Evolutionary conservation across 1,140 invertebrate genomes (phyloP).

Genomic region (Campodea augens): DNA sequence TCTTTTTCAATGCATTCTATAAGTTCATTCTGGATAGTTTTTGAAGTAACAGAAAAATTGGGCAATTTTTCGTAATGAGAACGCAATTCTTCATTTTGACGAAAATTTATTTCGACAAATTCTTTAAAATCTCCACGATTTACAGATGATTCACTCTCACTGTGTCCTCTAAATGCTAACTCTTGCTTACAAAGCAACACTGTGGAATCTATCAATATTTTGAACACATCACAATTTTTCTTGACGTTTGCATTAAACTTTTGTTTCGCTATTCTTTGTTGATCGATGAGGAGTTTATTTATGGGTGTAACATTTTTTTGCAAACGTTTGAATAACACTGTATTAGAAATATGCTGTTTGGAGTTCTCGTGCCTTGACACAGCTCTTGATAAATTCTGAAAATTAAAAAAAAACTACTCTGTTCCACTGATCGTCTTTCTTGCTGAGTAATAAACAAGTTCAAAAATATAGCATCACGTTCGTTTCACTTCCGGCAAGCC

Average conservation of each 20-base stretch:
- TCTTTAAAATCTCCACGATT: slow-evolving; percentile 8
- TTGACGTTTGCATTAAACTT: slow-evolving; percentile 7
- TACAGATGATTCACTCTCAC: slow-evolving; percentile 4
- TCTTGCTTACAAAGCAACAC: slow-evolving; percentile 5
- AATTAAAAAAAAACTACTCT: not conserved
- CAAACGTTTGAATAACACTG: not conserved
- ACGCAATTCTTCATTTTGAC: slow-evolving; percentile 5
- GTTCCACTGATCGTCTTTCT: not conserved
- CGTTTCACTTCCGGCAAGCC: slow-evolving; percentile 5
- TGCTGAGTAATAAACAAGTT: slow-evolving; percentile 4
- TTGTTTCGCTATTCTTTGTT: not conserved
- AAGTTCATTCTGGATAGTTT: slow-evolving; percentile 12
- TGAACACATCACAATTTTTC: slow-evolving; percentile 7
- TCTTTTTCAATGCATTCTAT: slow-evolving; percentile 8
- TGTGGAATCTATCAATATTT: slow-evolving; percentile 2
- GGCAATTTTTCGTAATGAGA: slow-evolving; percentile 7
- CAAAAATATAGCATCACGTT: slow-evolving; percentile 5
- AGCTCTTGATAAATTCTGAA: slow-evolving; percentile 3
- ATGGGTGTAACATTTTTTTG: not conserved
- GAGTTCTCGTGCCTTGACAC: not conserved
- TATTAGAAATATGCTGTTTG: not conserved
- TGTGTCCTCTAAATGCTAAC: slow-evolving; percentile 2
- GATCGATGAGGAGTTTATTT: not conserved
- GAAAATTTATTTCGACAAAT: slow-evolving; percentile 1
- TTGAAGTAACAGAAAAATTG: slow-evolving; percentile 2